Conservation (phyloP, 2,113 vertebrate genomes). For the Elanus axillaris region DNA sequence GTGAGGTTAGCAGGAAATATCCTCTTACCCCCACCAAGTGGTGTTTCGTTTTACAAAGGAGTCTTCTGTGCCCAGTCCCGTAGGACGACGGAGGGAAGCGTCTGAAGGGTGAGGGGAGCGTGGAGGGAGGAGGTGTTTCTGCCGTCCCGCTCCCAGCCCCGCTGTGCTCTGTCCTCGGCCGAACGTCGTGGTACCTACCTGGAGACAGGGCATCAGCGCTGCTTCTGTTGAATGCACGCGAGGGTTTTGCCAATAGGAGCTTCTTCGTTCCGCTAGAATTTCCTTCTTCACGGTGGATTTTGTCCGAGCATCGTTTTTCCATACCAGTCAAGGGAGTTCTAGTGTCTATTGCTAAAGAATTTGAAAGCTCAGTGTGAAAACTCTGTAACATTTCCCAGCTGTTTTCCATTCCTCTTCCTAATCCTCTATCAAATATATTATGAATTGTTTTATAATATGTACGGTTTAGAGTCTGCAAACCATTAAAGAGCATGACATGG, state of each 20-base stretch:
- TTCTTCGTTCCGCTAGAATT: fast-evolving
- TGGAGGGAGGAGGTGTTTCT: neutral
- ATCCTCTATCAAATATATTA: neutral
- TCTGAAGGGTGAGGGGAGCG: neutral
- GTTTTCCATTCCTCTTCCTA: neutral
- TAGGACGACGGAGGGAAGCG: neutral
- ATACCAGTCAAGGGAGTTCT: neutral
- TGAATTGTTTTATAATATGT: neutral
- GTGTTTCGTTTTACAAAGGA: neutral
- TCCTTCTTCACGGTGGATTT: neutral
- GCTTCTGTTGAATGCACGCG: fast-evolving
- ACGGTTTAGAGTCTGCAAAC: neutral
- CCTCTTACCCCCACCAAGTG: neutral
- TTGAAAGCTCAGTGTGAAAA: neutral
- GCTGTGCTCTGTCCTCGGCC: neutral
- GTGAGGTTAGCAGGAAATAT: slow-evolving; percentile 21
- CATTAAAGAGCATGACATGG: neutral
- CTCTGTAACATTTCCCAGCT: slow-evolving; percentile 6
- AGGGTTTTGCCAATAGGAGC: neutral
- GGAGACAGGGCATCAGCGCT: neutral
- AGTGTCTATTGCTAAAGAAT: neutral
- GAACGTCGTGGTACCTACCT: neutral
- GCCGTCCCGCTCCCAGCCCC: fast-evolving
- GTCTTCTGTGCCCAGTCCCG: neutral
- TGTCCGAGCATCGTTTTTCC: fast-evolving